A percentile compares a stretch with the other conserved stretches of the same genome.
Conservation (phyloP, 2,797 vertebrate species). For the Lepus oiostolus region DNA sequence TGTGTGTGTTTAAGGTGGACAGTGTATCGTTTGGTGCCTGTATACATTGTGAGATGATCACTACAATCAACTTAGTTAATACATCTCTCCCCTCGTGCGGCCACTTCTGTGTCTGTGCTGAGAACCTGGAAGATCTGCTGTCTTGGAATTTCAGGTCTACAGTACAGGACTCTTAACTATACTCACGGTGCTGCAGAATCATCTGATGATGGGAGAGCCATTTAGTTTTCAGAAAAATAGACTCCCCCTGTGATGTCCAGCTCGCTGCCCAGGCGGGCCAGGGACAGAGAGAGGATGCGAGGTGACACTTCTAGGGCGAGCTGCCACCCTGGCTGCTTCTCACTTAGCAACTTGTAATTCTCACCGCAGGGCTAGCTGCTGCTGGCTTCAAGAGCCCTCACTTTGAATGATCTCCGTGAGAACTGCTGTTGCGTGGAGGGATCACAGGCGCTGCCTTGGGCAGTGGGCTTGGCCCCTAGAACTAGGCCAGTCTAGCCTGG, state of each 20-base stretch:
- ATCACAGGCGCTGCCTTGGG: background rate
- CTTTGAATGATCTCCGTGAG: background rate
- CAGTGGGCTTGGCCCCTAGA: background rate
- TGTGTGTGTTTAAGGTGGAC: background rate
- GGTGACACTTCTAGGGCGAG: conserved; percentile 31
- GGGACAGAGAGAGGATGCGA: background rate
- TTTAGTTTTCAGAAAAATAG: conserved; percentile 45
- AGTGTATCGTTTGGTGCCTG: background rate
- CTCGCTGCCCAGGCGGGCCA: background rate
- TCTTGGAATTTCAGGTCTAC: background rate
- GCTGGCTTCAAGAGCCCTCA: background rate
- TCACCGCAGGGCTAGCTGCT: background rate
- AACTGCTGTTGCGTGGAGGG: rapidly evolving
- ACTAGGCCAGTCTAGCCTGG: background rate
- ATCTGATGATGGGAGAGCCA: background rate
- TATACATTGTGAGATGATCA: background rate
- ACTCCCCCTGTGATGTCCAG: background rate
- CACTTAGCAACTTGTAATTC: background rate
- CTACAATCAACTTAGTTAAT: background rate
- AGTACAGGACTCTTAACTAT: background rate
- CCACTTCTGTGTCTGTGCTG: too few relatives aligned
- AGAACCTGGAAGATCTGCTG: background rate
- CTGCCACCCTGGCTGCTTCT: background rate
- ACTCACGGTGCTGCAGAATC: background rate
- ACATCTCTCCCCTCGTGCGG: too few relatives aligned